These are phyloP conservation scores for Saimiri boliviensis DNA, from an alignment of 2,113 vertebrate genomes.

Conservation along the genomic window DNA sequence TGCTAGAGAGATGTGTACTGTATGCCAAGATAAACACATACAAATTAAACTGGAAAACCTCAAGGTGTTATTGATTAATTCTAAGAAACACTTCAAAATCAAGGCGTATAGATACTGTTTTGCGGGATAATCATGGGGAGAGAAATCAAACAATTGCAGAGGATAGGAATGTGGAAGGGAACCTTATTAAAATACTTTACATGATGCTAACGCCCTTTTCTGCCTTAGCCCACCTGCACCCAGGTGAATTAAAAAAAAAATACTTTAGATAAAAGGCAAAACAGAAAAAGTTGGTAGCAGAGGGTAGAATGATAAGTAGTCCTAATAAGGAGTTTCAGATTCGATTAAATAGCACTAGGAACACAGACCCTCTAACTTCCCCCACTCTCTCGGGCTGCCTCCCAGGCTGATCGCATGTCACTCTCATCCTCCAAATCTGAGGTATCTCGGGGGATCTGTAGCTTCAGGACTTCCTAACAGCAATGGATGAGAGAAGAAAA, in stretches of 20 bases:
- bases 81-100: slow-evolving; percentile 58
- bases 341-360: background rate
- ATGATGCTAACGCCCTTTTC: background rate
- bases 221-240: too few species aligned
- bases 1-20: slow-evolving; percentile 7
- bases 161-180: background rate
- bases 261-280: background rate
- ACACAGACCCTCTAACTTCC: too few species aligned
- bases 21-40: slow-evolving; percentile 58
- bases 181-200: background rate
- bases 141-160: background rate
- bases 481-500: background rate
- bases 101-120: slow-evolving; percentile 2
- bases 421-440: background rate
- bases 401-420: background rate
- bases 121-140: background rate
- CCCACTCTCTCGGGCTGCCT: background rate
- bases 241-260: background rate
- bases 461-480: background rate
- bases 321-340: background rate
- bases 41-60: slow-evolving; percentile 58
- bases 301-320: background rate
- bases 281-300: background rate
- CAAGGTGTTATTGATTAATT: slow-evolving; percentile 69
- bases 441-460: background rate